Evolutionary conservation across 2,797 vertebrate species (phyloP).

Genomic region (Diplodus puntazzo): DNA sequence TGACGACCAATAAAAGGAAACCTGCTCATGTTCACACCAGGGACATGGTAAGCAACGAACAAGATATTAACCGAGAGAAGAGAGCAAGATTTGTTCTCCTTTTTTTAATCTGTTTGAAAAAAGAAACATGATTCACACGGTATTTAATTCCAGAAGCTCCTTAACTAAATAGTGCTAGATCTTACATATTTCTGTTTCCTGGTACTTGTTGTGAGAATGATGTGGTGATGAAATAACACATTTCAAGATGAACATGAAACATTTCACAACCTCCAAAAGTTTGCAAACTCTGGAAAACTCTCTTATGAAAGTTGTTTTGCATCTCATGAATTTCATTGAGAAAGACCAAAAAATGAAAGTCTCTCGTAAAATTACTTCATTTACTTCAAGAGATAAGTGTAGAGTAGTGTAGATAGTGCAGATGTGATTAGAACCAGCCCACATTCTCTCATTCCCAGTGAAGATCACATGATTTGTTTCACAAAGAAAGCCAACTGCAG

Average conservation of each 20-base stretch:
- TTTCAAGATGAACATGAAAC: conserved; percentile 12
- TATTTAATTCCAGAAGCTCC: background rate
- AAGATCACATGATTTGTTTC: background rate
- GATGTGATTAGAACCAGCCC: background rate
- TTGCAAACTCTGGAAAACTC: background rate
- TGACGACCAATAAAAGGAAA: conserved; percentile 17
- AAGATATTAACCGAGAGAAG: background rate
- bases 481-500: background rate
- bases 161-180: background rate
- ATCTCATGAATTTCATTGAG: background rate
- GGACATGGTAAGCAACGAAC: background rate
- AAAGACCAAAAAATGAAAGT: background rate
- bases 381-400: background rate
- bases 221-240: background rate
- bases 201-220: background rate
- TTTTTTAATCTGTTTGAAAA: background rate
- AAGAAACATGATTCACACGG: background rate
- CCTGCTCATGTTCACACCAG: background rate
- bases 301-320: background rate
- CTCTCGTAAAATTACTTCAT: background rate
- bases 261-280: background rate
- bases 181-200: background rate
- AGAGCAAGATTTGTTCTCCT: background rate
- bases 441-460: background rate
- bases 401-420: background rate